These are phyloP conservation scores for Eublepharis macularius DNA, from an alignment of 2,113 vertebrate species.

Conservation along the genomic window DNA sequence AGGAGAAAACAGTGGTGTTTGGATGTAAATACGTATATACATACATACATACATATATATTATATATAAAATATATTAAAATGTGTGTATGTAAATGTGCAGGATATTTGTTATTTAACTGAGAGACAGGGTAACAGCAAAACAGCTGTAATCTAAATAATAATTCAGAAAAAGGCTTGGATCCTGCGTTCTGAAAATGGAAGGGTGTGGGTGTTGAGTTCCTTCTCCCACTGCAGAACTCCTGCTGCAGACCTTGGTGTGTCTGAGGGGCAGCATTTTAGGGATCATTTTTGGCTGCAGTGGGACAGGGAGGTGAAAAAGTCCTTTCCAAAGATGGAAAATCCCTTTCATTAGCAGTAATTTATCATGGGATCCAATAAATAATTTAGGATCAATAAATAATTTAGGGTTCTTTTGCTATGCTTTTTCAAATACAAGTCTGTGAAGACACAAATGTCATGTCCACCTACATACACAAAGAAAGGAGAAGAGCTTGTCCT, in stretches of 20 bases:
- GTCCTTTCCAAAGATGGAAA: no score
- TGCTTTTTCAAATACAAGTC: neutral
- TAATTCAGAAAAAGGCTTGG: neutral
- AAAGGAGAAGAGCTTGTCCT: neutral
- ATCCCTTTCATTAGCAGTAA: no score
- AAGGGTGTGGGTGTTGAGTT: no score
- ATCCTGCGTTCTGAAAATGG: no score
- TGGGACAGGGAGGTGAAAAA: no score
- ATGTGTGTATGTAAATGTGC: neutral
- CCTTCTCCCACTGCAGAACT: no score
- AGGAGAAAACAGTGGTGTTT: neutral
- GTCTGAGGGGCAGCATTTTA: no score
- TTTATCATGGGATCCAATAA: no score
- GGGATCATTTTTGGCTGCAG: no score
- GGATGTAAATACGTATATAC: neutral
- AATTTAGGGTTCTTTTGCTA: neutral
- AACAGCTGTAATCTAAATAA: accelerated
- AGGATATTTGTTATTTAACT: neutral
- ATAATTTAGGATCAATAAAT: neutral
- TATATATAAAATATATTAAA: constrained; percentile 3
- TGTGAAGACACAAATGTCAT: neutral
- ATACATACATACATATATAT: neutral
- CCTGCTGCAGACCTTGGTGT: no score
- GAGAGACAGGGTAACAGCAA: accelerated
- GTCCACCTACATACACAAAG: neutral